phyloP scores from a whole-genome alignment of 2,888 invertebrate genomes.

The Temnothorax ravouxi region DNA sequence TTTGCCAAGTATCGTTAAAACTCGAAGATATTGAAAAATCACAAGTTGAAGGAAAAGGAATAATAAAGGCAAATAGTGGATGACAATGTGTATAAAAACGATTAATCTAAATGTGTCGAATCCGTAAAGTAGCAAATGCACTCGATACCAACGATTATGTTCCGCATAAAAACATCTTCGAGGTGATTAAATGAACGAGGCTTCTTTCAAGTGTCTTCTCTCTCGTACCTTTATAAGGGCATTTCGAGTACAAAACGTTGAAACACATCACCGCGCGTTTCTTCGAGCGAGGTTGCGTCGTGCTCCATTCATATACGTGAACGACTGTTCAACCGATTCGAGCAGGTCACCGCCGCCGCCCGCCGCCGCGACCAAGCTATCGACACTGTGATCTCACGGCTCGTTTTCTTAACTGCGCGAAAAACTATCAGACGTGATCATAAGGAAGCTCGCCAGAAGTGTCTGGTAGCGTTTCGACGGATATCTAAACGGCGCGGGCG shows the following conservation, averaged over 20 bases:
- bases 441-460: conserved; percentile 4
- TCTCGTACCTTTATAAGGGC: conserved; percentile 7
- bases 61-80: neutral
- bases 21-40: neutral
- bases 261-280: neutral
- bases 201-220: conserved; percentile 45
- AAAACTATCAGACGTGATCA: conserved; percentile 13
- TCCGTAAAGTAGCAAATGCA: neutral
- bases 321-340: conserved; percentile 53
- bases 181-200: conserved; percentile 8
- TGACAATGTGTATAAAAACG: no score
- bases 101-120: conserved; percentile 4
- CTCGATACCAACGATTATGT: neutral
- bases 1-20: neutral
- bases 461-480: neutral
- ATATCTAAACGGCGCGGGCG: neutral
- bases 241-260: neutral
- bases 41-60: conserved; percentile 1
- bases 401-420: conserved; percentile 33
- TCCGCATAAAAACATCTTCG: neutral
- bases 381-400: conserved; percentile 70
- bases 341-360: conserved; percentile 54
- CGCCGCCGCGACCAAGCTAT: conserved; percentile 33
- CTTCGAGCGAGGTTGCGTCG: conserved; percentile 20
- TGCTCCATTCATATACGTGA: conserved; percentile 73